Base-by-base conservation (phyloP, 2,888 invertebrate genomes). In the Ornithoptera alexandrae region DNA sequence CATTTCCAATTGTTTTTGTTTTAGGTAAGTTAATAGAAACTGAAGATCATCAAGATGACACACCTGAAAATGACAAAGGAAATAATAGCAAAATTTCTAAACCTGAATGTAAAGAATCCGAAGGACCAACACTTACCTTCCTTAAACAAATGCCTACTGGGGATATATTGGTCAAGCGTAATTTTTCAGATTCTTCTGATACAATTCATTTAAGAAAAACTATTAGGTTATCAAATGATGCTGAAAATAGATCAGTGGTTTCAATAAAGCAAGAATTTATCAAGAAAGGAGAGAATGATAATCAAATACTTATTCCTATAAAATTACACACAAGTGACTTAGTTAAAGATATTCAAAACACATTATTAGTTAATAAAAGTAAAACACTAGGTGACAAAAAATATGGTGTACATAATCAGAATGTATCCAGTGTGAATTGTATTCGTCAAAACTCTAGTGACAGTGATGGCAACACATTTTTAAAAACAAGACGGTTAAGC, bases 21-120 rank as follows among this genome's bases (percentile, higher is more conserved):
- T 20, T 76, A 94, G 94, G 94, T 79, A 94, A 94, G 84, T 82
- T 95, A 75, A 85, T 95, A 65, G 94, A 94, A 84, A 89, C 84
- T 53, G 94, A 95, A 76, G 93, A 93, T 62, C 93, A 93, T 67
- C 93, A 93, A 72, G 94, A 94, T 72, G 94, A 93, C 66, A 90
- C 92, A 72, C 93, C 93, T 56, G 93, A 94, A 67, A 92, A 86
- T 70, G 93, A 91, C 68, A 90, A 89, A 74, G 83, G 85, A 62
- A 85, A 77, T 75, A 79, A 84, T 60, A 84, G 84, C 68, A 87
- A 87, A 79, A 73, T 79, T 68, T 78, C 77, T 56, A 88, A 87
- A 77, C 70, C 77, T 58, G 88, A 90, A 56, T 76, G 80, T 60
- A 88, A 88, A 74, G 86, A 87, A 39, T 72, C 84, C 22, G 92